Evolutionary conservation across 2,113 vertebrate species (phyloP), one percentile per base, ranked within the genome.

Genomic region (Rattus rattus): DNA sequence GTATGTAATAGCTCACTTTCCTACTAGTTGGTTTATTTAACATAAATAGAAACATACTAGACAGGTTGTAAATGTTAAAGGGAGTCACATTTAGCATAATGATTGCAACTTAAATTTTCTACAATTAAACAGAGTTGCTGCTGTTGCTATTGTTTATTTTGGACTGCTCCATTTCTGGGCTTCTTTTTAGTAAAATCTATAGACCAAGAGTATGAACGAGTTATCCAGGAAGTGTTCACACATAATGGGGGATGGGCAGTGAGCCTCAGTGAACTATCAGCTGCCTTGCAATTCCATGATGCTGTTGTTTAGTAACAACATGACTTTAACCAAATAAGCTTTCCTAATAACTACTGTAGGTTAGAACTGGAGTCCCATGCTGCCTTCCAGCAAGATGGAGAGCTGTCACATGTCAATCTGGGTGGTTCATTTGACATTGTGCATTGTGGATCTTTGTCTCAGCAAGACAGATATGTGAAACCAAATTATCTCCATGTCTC

Each of bases 161-260:
- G 14, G 49, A 61, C 56, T n/a, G 7, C 1, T 4, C 5, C 28
- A 20, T 76, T 54, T 43, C 63, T 61, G n/a, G 36, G 39, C 56
- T 54, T 84, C 13, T 16, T 85, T 59, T 56, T 43, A 19, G 9
- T 54, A 67, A 17, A 72, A 54, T 9, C 47, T 69, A 49, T 24
- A 11, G 33, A 5, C 7, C 36, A 39, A 56, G 43, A 59, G 85
- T 16, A 28, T 54, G 17, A 28, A n/a, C 16, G 52, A 39, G 14
- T 39, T 54, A 3, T 12, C 17, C 4, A n/a, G 28, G 4, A 70
- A 47, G n/a, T 8, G 4, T 7, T 7, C 33, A 5, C 1, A 9
- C 7, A 39, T 5, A 63, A 8, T 4, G 13, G 1, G 19, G 19
- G 26, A 5, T 16, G 49, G 19, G 36, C 22, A 28, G 30, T 39